Evolutionary conservation across 2,888 invertebrate species (phyloP).

Genomic region (Athalia rosae): DNA sequence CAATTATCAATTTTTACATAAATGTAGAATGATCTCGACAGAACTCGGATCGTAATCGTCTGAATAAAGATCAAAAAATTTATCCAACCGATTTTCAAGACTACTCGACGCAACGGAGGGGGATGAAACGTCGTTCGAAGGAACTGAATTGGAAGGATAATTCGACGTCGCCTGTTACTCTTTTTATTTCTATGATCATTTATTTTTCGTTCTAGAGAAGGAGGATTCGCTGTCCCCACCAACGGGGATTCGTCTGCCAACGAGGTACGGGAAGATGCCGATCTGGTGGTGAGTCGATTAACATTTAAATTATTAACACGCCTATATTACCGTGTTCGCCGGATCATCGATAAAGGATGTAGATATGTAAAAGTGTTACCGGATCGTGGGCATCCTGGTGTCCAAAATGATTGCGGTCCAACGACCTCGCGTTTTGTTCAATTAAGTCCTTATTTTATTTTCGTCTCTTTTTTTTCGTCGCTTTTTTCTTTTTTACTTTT

Average conservation of each 20-base stretch:
- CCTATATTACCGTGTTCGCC: background rate
- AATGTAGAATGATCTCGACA: background rate
- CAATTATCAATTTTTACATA: slow-evolving; percentile 6
- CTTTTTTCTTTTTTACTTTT: background rate
- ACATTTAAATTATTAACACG: slow-evolving; percentile 31
- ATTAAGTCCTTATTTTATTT: background rate
- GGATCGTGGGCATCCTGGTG: slow-evolving; percentile 27
- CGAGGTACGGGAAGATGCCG: slow-evolving; percentile 9
- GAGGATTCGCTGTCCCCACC: slow-evolving; percentile 19
- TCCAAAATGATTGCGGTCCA: slow-evolving; percentile 33
- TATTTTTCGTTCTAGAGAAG: slow-evolving; percentile 1
- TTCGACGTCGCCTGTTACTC: no score
- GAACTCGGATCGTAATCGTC: no score
- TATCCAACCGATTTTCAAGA: no score
- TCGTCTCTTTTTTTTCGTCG: no score
- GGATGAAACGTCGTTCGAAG: background rate
- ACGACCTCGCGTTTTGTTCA: slow-evolving; percentile 29
- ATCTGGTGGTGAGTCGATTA: slow-evolving; percentile 38
- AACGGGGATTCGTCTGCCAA: background rate
- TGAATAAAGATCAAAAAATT: no score
- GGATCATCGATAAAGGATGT: slow-evolving; percentile 32
- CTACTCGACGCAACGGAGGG: background rate
- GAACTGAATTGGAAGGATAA: background rate
- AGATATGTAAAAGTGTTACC: slow-evolving; percentile 17
- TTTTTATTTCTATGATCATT: background rate